phyloP scores from a whole-genome alignment of 1,140 invertebrate species.

The Vollenhovia emeryi region DNA sequence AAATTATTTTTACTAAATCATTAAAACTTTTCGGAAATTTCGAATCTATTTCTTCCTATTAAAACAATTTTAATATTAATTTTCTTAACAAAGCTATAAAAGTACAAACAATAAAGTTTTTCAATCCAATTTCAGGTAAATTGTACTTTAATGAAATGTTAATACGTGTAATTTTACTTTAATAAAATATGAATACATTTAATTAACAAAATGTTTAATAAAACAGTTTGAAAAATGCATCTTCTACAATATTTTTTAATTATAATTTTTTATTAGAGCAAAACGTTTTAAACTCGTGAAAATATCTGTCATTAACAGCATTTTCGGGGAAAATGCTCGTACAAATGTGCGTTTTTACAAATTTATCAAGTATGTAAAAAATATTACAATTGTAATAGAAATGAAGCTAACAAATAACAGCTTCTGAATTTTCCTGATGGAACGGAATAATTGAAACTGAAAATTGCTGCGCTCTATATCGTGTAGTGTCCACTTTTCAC shows the following conservation, averaged over 20 bases:
- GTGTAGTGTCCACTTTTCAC: background rate
- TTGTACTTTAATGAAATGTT: slow-evolving; percentile 1
- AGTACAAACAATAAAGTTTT: background rate
- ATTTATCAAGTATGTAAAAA: slow-evolving; percentile 1
- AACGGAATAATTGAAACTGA: slow-evolving; percentile 15
- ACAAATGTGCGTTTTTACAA: background rate
- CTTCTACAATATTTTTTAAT: background rate
- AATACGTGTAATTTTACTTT: background rate
- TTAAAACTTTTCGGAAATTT: background rate
- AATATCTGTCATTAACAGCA: background rate
- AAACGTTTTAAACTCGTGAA: background rate
- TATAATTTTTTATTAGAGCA: background rate
- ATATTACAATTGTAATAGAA: background rate
- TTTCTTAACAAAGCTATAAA: background rate
- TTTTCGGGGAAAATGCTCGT: background rate
- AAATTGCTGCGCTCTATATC: background rate
- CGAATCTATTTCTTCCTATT: background rate
- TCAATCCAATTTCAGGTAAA: background rate
- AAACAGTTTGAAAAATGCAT: background rate
- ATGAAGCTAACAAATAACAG: background rate
- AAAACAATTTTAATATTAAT: background rate
- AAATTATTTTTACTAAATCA: background rate
- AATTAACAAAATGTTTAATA: background rate
- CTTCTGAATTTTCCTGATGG: background rate
- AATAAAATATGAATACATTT: background rate